A percentile compares a stretch with the other conserved stretches of the same genome.
These are phyloP conservation scores for Alitta virens DNA, from an alignment of 2,888 invertebrate species.

Conservation along the genomic window DNA sequence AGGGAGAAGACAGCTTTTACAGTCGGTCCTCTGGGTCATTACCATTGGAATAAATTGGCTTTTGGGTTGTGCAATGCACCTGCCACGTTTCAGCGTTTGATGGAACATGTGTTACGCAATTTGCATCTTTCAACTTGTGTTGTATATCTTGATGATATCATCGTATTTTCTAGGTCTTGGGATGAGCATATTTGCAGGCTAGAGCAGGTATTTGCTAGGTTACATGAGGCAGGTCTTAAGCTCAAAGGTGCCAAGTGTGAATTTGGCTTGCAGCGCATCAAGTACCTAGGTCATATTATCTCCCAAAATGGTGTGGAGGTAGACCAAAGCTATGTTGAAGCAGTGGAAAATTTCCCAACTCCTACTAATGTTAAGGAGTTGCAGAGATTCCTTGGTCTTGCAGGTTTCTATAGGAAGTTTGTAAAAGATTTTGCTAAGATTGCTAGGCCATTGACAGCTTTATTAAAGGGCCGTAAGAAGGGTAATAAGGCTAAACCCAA, in stretches of 20 bases:
- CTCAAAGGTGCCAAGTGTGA: background rate
- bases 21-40: constrained; percentile 9
- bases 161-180: background rate
- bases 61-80: constrained; percentile 1
- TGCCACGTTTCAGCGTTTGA: constrained; percentile 1
- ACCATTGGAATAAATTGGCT: constrained; percentile 13
- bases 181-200: background rate
- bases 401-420: background rate
- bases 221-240: background rate
- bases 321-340: background rate
- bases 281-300: background rate
- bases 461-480: background rate
- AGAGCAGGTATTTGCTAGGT: background rate
- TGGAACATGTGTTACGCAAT: background rate
- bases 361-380: background rate
- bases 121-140: too few relatives aligned
- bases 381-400: background rate
- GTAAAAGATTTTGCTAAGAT: background rate
- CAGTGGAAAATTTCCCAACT: background rate
- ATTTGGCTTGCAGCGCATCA: background rate
- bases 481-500: background rate
- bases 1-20: constrained; percentile 18
- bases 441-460: background rate
- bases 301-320: background rate
- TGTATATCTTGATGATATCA: constrained; percentile 1